Conservation (phyloP, 2,113 vertebrate species). For the Ranitomeya imitator region DNA sequence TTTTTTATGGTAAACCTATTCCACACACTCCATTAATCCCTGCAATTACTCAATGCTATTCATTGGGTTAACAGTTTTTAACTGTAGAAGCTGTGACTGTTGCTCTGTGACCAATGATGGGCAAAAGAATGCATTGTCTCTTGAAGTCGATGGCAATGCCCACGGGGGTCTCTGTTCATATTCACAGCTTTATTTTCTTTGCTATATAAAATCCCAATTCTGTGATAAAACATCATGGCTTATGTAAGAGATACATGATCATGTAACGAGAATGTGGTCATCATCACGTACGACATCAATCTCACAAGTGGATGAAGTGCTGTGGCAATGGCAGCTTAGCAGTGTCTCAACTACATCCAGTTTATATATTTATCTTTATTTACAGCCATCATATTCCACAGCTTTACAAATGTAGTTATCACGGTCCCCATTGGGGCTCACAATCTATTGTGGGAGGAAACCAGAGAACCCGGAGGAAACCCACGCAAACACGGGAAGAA, state of each 20-base stretch:
- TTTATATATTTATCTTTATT: too few species aligned
- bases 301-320: background rate
- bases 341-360: background rate
- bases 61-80: background rate
- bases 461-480: too few species aligned
- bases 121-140: background rate
- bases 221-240: background rate
- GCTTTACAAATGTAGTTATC: too few species aligned
- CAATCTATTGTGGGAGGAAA: too few species aligned
- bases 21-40: background rate
- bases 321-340: background rate
- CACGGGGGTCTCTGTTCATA: background rate
- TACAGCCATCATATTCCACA: too few species aligned
- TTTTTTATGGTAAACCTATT: slow-evolving; percentile 14
- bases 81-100: background rate
- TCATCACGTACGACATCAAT: too few species aligned
- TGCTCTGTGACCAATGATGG: background rate
- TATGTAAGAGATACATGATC: background rate
- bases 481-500: too few species aligned
- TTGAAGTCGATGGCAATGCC: background rate
- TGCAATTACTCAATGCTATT: background rate
- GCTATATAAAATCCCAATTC: background rate
- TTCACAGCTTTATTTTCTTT: background rate
- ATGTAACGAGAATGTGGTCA: background rate
- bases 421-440: too few species aligned